A percentile compares a stretch with the other conserved stretches of the same genome.
Conservation (phyloP, 2,113 vertebrate species). For the Salvelinus alpinus region DNA sequence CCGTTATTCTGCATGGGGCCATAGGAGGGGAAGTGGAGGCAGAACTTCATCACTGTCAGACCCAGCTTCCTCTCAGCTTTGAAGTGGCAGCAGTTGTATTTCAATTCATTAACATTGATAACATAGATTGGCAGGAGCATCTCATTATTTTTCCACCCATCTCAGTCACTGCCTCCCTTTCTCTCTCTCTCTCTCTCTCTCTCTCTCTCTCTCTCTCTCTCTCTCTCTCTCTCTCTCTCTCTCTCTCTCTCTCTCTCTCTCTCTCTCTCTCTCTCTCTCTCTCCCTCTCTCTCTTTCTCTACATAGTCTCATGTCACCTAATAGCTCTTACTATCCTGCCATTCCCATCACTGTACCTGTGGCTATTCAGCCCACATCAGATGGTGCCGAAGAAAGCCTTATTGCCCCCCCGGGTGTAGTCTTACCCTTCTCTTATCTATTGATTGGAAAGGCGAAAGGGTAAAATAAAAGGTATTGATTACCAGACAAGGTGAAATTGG, state of each 20-base stretch:
- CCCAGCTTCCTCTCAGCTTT: slow-evolving; percentile 4
- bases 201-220: neutral
- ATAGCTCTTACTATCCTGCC: slow-evolving; percentile 55
- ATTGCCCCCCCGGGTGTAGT: slow-evolving; percentile 55
- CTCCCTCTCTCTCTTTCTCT: neutral
- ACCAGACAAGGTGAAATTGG: slow-evolving; percentile 47
- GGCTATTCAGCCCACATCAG: slow-evolving; percentile 67
- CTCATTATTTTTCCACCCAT: slow-evolving; percentile 55
- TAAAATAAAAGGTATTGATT: slow-evolving; percentile 72
- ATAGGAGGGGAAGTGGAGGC: slow-evolving; percentile 36
- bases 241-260: too few relatives aligned
- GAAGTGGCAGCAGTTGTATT: slow-evolving; percentile 26
- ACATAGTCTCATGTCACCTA: slow-evolving; percentile 61
- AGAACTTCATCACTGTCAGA: slow-evolving; percentile 23
- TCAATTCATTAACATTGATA: slow-evolving; percentile 19
- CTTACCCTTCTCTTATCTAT: slow-evolving; percentile 68
- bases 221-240: neutral
- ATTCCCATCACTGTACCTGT: slow-evolving; percentile 68
- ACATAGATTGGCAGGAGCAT: slow-evolving; percentile 46
- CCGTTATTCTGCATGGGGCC: slow-evolving; percentile 24
- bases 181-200: slow-evolving; percentile 47
- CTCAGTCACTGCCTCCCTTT: slow-evolving; percentile 39
- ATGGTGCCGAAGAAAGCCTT: slow-evolving; percentile 70
- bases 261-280: neutral
- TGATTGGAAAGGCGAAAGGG: slow-evolving; percentile 70